Conservation (phyloP, 2,797 vertebrate genomes). For the Tenualosa thibaudeaui region DNA sequence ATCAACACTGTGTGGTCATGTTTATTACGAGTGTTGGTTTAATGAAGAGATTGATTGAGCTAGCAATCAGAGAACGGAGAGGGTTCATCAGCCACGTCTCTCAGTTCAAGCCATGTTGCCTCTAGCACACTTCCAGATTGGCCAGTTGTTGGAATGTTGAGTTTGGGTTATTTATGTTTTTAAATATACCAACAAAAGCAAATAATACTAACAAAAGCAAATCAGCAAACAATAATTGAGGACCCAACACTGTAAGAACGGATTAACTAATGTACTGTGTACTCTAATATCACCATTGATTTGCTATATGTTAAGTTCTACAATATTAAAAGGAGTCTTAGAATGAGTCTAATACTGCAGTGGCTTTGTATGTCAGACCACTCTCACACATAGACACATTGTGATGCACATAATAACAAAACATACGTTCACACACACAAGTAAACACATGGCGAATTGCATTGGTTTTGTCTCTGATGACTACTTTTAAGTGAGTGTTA, state of each 20-base stretch:
- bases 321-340: not conserved
- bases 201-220: conserved; percentile 7
- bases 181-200: not conserved
- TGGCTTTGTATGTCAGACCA: not conserved
- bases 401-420: not conserved
- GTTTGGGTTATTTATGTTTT: not conserved
- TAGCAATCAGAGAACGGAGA: not conserved
- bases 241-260: not conserved
- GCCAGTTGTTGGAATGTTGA: not conserved
- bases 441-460: not conserved
- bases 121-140: not conserved
- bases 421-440: not conserved
- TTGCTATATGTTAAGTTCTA: too few species aligned
- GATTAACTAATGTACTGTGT: not conserved
- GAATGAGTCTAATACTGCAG: not conserved
- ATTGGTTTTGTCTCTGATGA: not conserved
- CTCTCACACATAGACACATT: not conserved
- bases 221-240: not conserved
- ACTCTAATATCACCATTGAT: not conserved
- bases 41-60: not conserved
- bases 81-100: not conserved
- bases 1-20: not conserved
- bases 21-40: not conserved
- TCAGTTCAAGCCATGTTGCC: not conserved
- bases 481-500: not conserved